A percentile compares a stretch with the other conserved stretches of the same genome.
These are phyloP conservation scores for Pseudorectes ferrugineus DNA, from an alignment of 2,113 vertebrate genomes.

Conservation along the genomic window DNA sequence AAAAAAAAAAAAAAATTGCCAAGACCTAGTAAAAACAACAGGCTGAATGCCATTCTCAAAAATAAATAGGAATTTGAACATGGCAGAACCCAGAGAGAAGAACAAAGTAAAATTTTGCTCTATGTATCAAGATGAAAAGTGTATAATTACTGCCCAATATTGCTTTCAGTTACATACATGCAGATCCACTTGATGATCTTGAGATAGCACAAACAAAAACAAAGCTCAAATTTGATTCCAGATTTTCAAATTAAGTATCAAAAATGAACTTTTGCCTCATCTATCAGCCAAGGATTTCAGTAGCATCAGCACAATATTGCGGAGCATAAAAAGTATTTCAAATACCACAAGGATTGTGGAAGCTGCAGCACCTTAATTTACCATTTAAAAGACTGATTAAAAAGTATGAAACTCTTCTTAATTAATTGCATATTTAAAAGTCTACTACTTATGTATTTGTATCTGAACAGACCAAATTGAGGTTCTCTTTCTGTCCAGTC, in stretches of 20 bases:
- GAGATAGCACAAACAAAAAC: neutral
- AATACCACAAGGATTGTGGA: neutral
- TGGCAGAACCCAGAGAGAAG: neutral
- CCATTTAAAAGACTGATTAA: neutral
- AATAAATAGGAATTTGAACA: neutral
- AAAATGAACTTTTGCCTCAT: neutral
- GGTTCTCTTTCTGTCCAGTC: neutral
- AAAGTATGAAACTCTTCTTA: neutral
- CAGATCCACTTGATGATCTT: neutral
- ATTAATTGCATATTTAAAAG: neutral
- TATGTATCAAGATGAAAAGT: neutral
- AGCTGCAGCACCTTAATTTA: neutral
- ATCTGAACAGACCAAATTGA: neutral
- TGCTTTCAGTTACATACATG: neutral
- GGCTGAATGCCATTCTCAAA: neutral
- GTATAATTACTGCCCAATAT: neutral
- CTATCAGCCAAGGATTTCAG: neutral
- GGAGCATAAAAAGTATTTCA: neutral
- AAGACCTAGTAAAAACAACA: neutral
- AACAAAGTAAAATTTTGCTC: neutral
- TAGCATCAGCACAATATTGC: neutral
- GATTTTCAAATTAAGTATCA: neutral
- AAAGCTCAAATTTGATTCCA: neutral
- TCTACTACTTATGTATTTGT: neutral
- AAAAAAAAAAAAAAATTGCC: neutral